These are phyloP conservation scores for Drosophila atroscutellata DNA, from an alignment of 2,888 invertebrate species.

Conservation along the genomic window DNA sequence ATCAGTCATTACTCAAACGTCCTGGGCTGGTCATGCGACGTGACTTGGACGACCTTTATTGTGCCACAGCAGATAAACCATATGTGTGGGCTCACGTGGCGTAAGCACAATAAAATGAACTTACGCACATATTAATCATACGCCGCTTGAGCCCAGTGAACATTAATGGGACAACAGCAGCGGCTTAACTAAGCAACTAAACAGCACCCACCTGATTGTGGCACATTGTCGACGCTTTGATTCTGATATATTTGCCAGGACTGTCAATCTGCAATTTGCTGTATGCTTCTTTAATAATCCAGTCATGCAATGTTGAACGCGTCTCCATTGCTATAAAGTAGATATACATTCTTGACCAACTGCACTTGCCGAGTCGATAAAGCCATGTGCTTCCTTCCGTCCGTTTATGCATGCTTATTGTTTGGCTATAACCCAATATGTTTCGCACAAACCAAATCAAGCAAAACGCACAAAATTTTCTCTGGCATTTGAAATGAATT, in stretches of 20 bases:
- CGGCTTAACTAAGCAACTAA: background rate
- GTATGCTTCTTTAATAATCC: background rate
- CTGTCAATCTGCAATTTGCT: background rate
- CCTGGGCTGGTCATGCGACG: conserved; percentile 25
- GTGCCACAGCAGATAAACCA: conserved; percentile 25
- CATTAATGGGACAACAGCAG: conserved; percentile 32
- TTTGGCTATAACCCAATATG: too few relatives aligned
- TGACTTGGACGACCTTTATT: conserved; percentile 58
- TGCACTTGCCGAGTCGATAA: background rate
- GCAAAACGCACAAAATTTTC: background rate
- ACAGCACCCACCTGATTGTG: background rate
- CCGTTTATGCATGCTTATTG: too few relatives aligned
- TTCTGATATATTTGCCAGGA: background rate
- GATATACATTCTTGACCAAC: background rate
- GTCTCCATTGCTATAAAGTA: background rate
- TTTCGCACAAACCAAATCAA: background rate
- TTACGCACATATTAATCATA: conserved; percentile 63
- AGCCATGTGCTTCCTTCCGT: background rate
- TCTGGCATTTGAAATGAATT: background rate
- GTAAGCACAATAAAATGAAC: conserved; percentile 63
- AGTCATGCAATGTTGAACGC: background rate
- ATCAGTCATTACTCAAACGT: conserved; percentile 56
- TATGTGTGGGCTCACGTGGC: conserved; percentile 21
- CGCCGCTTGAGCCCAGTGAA: conserved; percentile 38
- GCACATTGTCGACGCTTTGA: background rate